Evolutionary conservation across 2,113 vertebrate genomes (phyloP), one percentile per base, ranked within the genome.

Genomic region (Galemys pyrenaicus): DNA sequence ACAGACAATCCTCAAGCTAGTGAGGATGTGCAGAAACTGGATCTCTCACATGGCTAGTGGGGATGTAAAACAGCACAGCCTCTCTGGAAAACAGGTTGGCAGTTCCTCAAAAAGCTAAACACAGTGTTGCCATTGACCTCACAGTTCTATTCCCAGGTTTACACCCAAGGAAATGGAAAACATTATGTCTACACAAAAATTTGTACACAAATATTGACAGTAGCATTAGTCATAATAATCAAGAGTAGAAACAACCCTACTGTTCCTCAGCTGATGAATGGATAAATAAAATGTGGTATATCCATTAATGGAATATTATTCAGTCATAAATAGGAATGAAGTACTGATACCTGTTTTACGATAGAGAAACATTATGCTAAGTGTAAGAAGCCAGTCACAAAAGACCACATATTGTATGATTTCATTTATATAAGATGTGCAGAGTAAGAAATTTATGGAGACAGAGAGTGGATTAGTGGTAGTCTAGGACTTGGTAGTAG

Each of bases 251-350:
- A 91, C 24, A 37, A 92, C 32, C 9, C 46, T 80, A 84, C 67
- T 39, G 49, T 56, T 28, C 15, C 56, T 89, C 58, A 68, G 22
- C 1, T 94, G 75, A 62, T 67, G 11, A 64, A 22, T 30, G 8
- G 44, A 77, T n/a, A 75, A 68, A 89, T 39, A 78, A 88, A 93
- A 83, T 73, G 5, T 89, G 56, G 56, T 58, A 87, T 10, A 64
- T 32, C 22, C 49, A 79, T 28, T 46, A 77, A 44, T 4, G 17
- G 49, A 87, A 30, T 78, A 93, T 67, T 83, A 92, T 58, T 92
- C 35, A 82, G 60, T 32, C 19, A 83, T 58, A 51, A 92, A 87
- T 80, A 94, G 37, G 58, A 93, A 89, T 73, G 12, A 82, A 95
- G 37, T 87, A 79, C 26, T 83, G 84, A 82, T n/a, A 80, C 16